These are phyloP conservation scores for Adela reaumurella DNA, from an alignment of 2,888 invertebrate species.

Conservation along the genomic window DNA sequence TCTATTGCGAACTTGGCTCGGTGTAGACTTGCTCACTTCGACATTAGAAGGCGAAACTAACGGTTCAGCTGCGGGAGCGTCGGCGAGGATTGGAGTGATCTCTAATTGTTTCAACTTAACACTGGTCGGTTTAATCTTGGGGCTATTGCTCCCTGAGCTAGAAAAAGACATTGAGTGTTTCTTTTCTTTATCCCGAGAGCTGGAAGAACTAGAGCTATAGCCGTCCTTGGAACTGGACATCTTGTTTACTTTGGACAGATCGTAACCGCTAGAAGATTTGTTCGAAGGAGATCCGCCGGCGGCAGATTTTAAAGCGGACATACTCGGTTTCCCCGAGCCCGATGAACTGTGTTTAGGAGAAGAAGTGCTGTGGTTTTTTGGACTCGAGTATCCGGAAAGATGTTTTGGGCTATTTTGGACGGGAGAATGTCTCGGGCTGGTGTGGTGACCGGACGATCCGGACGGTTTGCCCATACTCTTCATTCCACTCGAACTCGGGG, in stretches of 20 bases:
- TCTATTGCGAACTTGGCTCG: conserved; percentile 61
- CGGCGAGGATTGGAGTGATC: conserved; percentile 53
- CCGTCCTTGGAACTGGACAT: conserved; percentile 39
- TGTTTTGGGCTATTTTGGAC: conserved; percentile 76
- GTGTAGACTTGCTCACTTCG: conserved; percentile 59
- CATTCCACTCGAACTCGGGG: conserved; percentile 46
- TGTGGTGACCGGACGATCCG: conserved; percentile 53
- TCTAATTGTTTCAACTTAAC: conserved; percentile 68
- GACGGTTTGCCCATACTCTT: conserved; percentile 44
- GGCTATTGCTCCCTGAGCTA: conserved; percentile 58
- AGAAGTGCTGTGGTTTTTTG: conserved; percentile 73
- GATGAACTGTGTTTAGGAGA: conserved; percentile 76
- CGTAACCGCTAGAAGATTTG: conserved; percentile 55
- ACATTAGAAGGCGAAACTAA: conserved; percentile 49
- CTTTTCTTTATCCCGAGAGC: conserved; percentile 54
- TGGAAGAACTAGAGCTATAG: conserved; percentile 34
- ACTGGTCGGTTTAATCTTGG: conserved; percentile 62
- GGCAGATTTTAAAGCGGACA: conserved; percentile 82
- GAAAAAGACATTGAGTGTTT: conserved; percentile 51
- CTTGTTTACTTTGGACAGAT: conserved; percentile 49
- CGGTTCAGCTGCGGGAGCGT: conserved; percentile 39
- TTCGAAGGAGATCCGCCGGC: conserved; percentile 66
- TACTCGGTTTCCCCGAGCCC: conserved; percentile 81
- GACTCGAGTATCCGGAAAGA: conserved; percentile 66
- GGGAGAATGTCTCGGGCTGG: conserved; percentile 74